phyloP scores from a whole-genome alignment of 92 coral and sea anemone genomes.

The Siderastrea radians region DNA sequence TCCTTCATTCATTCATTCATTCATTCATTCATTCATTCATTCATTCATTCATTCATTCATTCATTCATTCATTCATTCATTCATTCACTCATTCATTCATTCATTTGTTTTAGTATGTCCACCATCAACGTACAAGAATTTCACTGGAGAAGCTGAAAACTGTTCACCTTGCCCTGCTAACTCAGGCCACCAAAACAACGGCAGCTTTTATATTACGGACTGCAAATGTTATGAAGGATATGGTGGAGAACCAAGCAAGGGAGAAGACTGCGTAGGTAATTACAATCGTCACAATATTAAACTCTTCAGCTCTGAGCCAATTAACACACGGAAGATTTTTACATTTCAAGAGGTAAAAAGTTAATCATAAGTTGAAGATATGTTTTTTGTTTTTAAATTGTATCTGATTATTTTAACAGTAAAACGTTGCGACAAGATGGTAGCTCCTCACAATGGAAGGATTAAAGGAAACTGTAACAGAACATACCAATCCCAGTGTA shows the following conservation, averaged over 20 bases:
- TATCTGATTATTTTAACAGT: constrained; percentile 43
- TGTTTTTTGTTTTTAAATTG: background rate
- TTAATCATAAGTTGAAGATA: background rate
- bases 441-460: constrained; percentile 76
- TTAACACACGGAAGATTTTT: no score
- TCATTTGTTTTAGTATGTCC: constrained; percentile 59
- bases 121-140: constrained; percentile 64
- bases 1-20: no score
- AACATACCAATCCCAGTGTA: constrained; percentile 60
- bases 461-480: constrained; percentile 55
- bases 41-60: no score
- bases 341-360: no score
- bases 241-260: constrained; percentile 30
- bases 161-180: constrained; percentile 75
- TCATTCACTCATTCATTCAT: no score
- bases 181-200: constrained; percentile 25
- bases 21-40: no score
- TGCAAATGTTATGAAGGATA: constrained; percentile 66
- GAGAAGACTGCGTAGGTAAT: constrained; percentile 44
- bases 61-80: no score
- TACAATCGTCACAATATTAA: background rate
- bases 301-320: no score
- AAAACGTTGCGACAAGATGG: constrained; percentile 65
- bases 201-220: background rate
- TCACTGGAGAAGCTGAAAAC: constrained; percentile 58